Conservation (phyloP, 1,140 invertebrate genomes). For the Scaptomyza graminum region DNA sequence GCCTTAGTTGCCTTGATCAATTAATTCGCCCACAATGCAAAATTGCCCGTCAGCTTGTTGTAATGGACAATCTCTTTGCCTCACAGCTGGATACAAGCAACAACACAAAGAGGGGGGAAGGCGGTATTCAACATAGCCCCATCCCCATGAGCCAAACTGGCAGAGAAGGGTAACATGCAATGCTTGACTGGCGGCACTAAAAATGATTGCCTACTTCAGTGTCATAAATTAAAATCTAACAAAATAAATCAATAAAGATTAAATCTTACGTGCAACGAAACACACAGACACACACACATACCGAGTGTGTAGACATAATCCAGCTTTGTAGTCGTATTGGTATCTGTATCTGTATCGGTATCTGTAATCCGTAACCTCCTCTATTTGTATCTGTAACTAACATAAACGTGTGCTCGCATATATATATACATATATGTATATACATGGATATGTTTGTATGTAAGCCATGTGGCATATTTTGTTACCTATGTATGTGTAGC, state of each 20-base stretch:
- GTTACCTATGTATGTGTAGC: slow-evolving; percentile 21
- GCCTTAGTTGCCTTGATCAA: slow-evolving; percentile 49
- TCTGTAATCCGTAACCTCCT: slow-evolving; percentile 61
- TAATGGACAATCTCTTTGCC: slow-evolving; percentile 43
- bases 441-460: no score
- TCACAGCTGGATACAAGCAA: slow-evolving; percentile 51
- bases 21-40: slow-evolving; percentile 65
- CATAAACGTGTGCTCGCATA: slow-evolving; percentile 27
- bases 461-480: slow-evolving; percentile 48
- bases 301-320: slow-evolving; percentile 67
- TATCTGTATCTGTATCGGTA: slow-evolving; percentile 44
- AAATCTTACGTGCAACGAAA: slow-evolving; percentile 70
- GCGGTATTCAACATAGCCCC: not conserved
- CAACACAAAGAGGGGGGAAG: not conserved
- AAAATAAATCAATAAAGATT: slow-evolving; percentile 83
- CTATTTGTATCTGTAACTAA: slow-evolving; percentile 70
- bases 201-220: slow-evolving; percentile 76
- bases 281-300: slow-evolving; percentile 13
- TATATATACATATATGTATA: no score
- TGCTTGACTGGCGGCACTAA: slow-evolving; percentile 39
- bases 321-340: slow-evolving; percentile 47
- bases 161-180: slow-evolving; percentile 25
- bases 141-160: slow-evolving; percentile 9
- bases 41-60: slow-evolving; percentile 39
- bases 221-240: slow-evolving; percentile 83